Evolutionary conservation across 2,888 invertebrate genomes (phyloP).

Genomic region (Drosophila mercatorum): DNA sequence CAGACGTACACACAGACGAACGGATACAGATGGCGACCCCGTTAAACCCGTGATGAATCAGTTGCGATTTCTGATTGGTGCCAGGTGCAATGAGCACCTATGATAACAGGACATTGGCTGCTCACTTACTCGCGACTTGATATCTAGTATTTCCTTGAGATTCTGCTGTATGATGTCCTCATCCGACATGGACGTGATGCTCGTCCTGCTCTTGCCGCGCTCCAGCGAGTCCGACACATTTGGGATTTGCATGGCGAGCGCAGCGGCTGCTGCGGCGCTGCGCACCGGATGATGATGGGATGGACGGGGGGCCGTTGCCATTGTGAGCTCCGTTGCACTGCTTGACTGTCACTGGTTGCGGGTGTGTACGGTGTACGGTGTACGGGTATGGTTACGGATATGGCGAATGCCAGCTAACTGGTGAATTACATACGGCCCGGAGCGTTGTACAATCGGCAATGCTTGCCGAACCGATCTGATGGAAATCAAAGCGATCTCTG

Average conservation of each 20-base stretch:
- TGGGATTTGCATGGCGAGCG: conserved; percentile 4
- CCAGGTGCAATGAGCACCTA: neutral
- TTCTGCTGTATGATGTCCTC: conserved; percentile 79
- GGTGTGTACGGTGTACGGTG: no score
- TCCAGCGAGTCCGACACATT: conserved; percentile 32
- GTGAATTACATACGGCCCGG: conserved; percentile 15
- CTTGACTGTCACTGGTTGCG: neutral
- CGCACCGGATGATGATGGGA: neutral
- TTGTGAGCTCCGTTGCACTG: neutral
- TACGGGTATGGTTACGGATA: no score
- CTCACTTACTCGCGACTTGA: conserved; percentile 79
- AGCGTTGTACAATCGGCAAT: conserved; percentile 28
- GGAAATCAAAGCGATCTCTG: conserved; percentile 27
- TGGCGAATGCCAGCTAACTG: neutral
- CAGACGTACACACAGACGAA: neutral
- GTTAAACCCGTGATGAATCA: conserved; percentile 1
- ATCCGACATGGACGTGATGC: conserved; percentile 74
- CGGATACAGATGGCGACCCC: neutral
- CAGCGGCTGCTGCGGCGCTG: neutral
- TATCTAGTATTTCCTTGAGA: conserved; percentile 79
- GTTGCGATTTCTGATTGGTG: neutral
- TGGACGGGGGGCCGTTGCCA: neutral
- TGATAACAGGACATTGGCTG: neutral
- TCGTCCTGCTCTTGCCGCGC: conserved; percentile 48
- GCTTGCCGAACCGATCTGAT: conserved; percentile 49